Conservation (phyloP, 2,113 vertebrate genomes). For the Cebus imitator region DNA sequence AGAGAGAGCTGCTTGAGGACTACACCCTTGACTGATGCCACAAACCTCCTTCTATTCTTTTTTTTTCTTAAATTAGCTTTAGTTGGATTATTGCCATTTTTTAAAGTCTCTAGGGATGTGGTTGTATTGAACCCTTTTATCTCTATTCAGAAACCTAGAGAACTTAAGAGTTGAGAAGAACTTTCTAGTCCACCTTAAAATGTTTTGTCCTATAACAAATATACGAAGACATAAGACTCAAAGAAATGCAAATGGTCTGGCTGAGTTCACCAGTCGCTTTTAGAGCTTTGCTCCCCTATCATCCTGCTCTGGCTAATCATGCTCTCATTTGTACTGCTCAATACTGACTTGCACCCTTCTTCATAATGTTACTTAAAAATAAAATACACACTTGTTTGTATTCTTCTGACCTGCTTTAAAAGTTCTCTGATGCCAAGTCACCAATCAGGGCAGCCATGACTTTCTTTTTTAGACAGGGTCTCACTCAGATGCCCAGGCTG, state of each 20-base stretch:
- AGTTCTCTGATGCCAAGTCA: conserved; percentile 14
- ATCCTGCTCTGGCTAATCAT: background rate
- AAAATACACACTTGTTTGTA: background rate
- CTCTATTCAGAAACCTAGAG: background rate
- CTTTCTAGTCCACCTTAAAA: background rate
- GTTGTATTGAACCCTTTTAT: background rate
- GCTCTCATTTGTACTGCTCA: background rate
- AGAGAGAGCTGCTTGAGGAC: background rate
- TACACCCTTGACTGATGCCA: background rate
- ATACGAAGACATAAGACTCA: background rate
- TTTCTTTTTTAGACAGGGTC: background rate
- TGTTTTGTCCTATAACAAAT: background rate
- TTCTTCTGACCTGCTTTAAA: background rate
- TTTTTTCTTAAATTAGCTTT: background rate
- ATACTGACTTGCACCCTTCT: background rate
- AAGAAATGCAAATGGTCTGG: background rate
- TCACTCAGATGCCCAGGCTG: no score
- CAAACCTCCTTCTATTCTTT: background rate
- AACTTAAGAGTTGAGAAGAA: conserved; percentile 7
- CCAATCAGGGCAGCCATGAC: background rate
- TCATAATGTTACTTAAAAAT: background rate
- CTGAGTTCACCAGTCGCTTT: background rate
- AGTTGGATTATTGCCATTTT: background rate
- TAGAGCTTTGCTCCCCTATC: background rate
- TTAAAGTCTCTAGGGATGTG: background rate